phyloP scores from a whole-genome alignment of 2,113 vertebrate species.

The Garra rufa region DNA sequence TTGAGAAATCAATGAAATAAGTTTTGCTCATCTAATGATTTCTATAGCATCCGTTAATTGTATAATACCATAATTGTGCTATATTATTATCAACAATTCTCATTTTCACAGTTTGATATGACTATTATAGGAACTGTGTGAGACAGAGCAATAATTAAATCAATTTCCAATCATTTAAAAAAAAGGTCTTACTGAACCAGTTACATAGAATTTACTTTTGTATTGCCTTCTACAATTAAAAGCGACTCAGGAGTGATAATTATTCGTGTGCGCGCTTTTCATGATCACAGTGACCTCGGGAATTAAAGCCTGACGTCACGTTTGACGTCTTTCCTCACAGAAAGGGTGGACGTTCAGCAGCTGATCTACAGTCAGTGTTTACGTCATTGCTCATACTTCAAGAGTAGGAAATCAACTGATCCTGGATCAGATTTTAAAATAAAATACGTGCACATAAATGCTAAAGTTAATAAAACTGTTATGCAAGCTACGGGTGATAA shows the following conservation, averaged over 20 bases:
- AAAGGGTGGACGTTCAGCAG: not conserved
- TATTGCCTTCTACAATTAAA: not conserved
- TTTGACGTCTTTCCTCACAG: not conserved
- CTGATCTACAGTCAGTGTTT: conserved; percentile 35
- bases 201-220: not conserved
- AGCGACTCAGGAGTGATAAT: not conserved
- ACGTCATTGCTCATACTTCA: not conserved
- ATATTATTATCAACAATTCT: not conserved
- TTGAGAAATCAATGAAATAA: not conserved
- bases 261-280: not conserved
- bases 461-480: not conserved
- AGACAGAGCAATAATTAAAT: not conserved
- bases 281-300: not conserved
- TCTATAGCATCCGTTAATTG: too few species aligned
- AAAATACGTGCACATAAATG: not conserved
- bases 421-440: conserved; percentile 39
- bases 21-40: not conserved
- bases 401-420: not conserved
- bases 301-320: not conserved
- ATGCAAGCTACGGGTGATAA: not conserved
- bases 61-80: too few species aligned
- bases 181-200: not conserved
- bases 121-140: not conserved
- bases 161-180: not conserved
- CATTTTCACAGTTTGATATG: not conserved